A percentile compares a stretch with the other conserved stretches of the same genome.
Evolutionary conservation across 1,140 invertebrate species (phyloP).

Genomic region (Dolichoris vasculosae): DNA sequence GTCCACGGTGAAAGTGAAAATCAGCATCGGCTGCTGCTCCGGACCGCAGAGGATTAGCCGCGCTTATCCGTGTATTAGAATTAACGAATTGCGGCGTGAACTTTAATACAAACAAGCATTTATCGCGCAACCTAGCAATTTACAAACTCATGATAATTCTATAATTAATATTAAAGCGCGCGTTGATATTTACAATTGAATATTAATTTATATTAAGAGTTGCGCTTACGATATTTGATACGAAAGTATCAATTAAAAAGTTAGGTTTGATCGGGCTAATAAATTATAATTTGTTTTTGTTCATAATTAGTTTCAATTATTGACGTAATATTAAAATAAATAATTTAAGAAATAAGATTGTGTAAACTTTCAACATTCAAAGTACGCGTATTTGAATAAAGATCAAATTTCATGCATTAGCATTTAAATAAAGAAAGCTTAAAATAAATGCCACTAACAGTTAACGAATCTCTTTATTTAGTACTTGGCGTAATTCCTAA

Average conservation of each 20-base stretch:
- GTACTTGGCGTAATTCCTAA: no score
- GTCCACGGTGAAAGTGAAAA: conserved; percentile 1
- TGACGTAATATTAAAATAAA: not conserved
- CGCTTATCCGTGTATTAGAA: not conserved
- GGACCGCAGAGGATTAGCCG: not conserved
- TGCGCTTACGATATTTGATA: not conserved
- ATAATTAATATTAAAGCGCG: no score
- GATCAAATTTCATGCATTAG: no score
- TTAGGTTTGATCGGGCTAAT: not conserved
- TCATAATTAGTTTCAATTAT: not conserved
- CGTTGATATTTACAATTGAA: not conserved
- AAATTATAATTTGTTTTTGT: not conserved
- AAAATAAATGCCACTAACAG: no score
- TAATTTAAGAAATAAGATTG: no score
- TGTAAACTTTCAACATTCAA: no score
- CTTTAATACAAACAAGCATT: not conserved
- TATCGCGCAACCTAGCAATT: not conserved
- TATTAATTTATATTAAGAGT: not conserved
- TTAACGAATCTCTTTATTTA: no score
- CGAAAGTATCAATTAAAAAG: not conserved
- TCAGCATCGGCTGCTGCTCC: not conserved
- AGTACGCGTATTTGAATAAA: no score
- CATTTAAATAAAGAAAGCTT: no score
- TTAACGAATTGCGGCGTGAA: not conserved
- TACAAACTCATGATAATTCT: not conserved